phyloP scores from a whole-genome alignment of 1,140 invertebrate species.

The Rhopalosiphum maidis region DNA sequence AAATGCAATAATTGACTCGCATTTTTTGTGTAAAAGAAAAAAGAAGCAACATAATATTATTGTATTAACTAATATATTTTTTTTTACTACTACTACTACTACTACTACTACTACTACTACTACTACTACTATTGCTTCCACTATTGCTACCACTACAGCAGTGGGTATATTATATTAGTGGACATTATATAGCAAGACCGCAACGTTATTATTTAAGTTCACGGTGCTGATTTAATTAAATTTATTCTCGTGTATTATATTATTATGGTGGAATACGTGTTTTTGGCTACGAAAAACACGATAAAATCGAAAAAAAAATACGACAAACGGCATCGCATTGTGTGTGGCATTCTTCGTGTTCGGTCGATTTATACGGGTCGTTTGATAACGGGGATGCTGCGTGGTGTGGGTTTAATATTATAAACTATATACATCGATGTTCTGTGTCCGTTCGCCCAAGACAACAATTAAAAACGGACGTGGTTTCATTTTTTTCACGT shows the following conservation, averaged over 20 bases:
- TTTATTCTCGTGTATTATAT: background rate
- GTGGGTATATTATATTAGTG: background rate
- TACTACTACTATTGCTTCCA: no score
- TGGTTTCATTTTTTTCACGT: background rate
- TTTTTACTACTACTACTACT: background rate
- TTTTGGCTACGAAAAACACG: background rate
- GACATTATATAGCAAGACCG: background rate
- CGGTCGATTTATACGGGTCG: conserved; percentile 10
- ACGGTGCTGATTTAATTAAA: background rate
- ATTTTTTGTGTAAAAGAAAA: background rate
- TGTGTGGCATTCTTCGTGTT: conserved; percentile 37
- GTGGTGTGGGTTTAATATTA: background rate
- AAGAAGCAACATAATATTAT: background rate
- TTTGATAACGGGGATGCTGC: background rate
- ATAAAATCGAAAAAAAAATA: background rate
- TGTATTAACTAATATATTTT: background rate
- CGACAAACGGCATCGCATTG: background rate
- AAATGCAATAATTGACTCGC: background rate
- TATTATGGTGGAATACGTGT: background rate
- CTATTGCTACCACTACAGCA: no score
- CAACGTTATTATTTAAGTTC: background rate
- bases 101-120: no score
- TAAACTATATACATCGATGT: background rate
- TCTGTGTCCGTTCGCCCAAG: background rate
- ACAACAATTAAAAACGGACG: background rate